Conservation (phyloP, 2,797 vertebrate genomes). For the Tadarida brasiliensis region DNA sequence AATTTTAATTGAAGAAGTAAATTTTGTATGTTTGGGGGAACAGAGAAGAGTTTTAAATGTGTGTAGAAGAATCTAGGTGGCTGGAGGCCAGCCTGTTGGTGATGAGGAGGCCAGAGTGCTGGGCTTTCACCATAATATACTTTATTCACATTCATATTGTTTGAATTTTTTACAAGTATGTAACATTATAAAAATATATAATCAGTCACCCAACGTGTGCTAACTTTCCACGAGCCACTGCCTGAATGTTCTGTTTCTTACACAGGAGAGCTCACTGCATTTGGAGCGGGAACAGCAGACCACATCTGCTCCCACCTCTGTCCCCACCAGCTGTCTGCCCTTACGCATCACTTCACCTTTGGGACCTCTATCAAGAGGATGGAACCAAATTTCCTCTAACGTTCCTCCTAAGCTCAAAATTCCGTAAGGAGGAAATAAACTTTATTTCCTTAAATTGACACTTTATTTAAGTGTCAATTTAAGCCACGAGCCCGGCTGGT, state of each 20-base stretch:
- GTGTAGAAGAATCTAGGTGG: neutral
- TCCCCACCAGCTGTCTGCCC: neutral
- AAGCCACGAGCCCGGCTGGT: neutral
- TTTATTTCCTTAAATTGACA: too few species aligned
- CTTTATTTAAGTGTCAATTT: neutral
- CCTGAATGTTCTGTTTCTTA: neutral
- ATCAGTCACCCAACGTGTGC: neutral
- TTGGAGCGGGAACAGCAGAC: neutral
- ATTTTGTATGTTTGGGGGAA: neutral
- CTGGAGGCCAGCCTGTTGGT: neutral
- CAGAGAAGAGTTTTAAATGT: neutral
- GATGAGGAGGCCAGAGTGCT: neutral
- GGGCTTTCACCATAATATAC: neutral
- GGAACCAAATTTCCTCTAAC: neutral
- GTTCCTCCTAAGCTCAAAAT: conserved; percentile 16
- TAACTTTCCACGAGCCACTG: neutral
- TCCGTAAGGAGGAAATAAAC: conserved; percentile 28
- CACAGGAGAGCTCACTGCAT: neutral
- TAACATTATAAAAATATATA: neutral
- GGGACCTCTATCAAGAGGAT: neutral
- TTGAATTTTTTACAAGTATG: neutral
- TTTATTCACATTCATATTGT: neutral
- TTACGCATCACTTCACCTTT: neutral
- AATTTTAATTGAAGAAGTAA: neutral
- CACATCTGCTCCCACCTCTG: accelerated